A percentile compares a stretch with the other conserved stretches of the same genome.
These are phyloP conservation scores for Fabriciana adippe DNA, from an alignment of 2,888 invertebrate genomes.

Conservation along the genomic window DNA sequence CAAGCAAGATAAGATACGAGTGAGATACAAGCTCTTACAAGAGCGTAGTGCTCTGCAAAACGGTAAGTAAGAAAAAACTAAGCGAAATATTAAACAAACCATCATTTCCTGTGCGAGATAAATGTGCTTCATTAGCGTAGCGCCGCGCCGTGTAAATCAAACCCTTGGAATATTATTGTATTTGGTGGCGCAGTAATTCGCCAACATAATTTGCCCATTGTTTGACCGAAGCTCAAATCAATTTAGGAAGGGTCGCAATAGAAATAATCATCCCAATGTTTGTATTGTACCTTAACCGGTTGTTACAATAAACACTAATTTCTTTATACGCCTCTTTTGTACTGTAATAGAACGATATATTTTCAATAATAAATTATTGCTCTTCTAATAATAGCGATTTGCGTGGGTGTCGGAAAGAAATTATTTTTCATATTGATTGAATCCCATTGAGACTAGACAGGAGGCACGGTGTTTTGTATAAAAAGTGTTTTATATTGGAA, in stretches of 20 bases:
- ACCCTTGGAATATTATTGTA: slow-evolving; percentile 27
- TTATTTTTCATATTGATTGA: too few species aligned
- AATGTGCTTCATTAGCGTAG: slow-evolving; percentile 25
- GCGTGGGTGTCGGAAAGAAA: background rate
- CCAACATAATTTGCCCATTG: slow-evolving; percentile 24
- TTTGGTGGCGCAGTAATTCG: slow-evolving; percentile 17
- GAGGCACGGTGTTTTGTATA: too few species aligned
- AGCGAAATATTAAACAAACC: slow-evolving; percentile 19
- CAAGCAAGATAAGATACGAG: too few species aligned
- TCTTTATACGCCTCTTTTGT: background rate
- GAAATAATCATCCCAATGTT: slow-evolving; percentile 15
- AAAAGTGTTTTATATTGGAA: too few species aligned
- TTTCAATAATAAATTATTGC: slow-evolving; percentile 1
- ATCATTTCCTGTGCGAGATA: slow-evolving; percentile 22
- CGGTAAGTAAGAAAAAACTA: slow-evolving; percentile 1
- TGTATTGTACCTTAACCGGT: slow-evolving; percentile 8
- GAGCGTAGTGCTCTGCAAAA: too few species aligned
- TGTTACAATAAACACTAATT: slow-evolving; percentile 1
- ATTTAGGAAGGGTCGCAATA: slow-evolving; percentile 17
- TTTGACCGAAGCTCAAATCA: slow-evolving; percentile 17
- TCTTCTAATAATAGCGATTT: background rate
- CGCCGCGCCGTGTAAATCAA: slow-evolving; percentile 26
- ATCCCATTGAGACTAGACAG: too few species aligned
- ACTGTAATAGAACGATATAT: background rate
- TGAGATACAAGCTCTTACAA: too few species aligned